A percentile compares a stretch with the other conserved stretches of the same genome.
Evolutionary conservation across 2,888 invertebrate species (phyloP).

Genomic region (Neoscelio sp.): DNA sequence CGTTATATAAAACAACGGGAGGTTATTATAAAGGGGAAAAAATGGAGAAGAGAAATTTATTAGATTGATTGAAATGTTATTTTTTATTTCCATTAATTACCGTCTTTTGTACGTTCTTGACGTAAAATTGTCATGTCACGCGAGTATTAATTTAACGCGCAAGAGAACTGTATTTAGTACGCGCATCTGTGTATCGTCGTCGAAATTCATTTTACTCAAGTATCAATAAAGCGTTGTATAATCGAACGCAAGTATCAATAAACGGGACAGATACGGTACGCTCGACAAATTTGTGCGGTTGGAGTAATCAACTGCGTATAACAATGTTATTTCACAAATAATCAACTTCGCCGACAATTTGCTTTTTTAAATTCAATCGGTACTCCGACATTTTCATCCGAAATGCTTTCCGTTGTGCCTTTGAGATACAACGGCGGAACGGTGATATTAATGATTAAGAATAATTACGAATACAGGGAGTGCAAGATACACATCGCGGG

Average conservation of each 20-base stretch:
- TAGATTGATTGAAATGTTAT: conserved; percentile 18
- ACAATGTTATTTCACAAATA: conserved; percentile 36
- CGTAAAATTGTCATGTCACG: conserved; percentile 5
- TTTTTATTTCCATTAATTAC: conserved; percentile 19
- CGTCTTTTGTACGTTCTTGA: neutral
- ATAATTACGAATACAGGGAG: conserved; percentile 21
- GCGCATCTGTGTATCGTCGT: neutral
- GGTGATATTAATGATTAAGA: conserved; percentile 16
- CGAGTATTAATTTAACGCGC: conserved; percentile 15
- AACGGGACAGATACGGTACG: conserved; percentile 27
- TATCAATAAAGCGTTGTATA: conserved; percentile 42
- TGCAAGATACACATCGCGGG: conserved; percentile 26
- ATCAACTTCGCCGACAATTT: conserved; percentile 15
- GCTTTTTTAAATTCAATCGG: conserved; percentile 10
- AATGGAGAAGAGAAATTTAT: neutral
- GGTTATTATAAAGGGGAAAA: neutral
- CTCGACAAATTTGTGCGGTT: conserved; percentile 38
- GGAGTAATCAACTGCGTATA: conserved; percentile 27
- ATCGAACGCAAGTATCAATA: conserved; percentile 46
- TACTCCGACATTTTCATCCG: neutral
- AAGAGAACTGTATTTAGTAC: conserved; percentile 44
- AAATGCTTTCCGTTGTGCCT: neutral
- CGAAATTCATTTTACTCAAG: conserved; percentile 40
- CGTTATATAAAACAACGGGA: conserved; percentile 28
- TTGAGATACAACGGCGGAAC: neutral